phyloP scores from a whole-genome alignment of 2,797 vertebrate species.

The Gambelia wislizenii region DNA sequence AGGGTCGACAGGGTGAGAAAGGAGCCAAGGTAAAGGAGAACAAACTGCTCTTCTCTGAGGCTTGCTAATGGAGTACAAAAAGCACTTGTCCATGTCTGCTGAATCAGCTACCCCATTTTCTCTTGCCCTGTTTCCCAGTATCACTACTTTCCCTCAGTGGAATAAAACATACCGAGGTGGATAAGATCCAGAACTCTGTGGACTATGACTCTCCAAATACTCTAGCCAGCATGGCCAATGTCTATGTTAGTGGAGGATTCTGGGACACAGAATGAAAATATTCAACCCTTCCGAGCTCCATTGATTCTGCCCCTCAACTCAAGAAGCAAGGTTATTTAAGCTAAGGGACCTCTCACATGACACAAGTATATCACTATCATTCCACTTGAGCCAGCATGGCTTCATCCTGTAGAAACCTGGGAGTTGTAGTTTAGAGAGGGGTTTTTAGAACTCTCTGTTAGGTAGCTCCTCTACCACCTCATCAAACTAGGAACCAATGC shows the following conservation, averaged over 20 bases:
- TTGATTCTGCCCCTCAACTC: background rate
- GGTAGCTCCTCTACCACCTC: too few relatives aligned
- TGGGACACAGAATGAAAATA: background rate
- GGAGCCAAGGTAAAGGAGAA: constrained; percentile 84
- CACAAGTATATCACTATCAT: too few relatives aligned
- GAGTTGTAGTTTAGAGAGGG: too few relatives aligned
- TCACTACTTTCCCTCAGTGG: background rate
- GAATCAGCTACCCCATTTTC: background rate
- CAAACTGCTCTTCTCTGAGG: background rate
- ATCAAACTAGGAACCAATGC: too few relatives aligned
- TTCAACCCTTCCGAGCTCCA: background rate
- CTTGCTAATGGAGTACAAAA: background rate
- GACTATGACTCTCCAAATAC: background rate
- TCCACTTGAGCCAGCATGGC: too few relatives aligned
- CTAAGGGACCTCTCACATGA: too few relatives aligned
- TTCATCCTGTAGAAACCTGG: too few relatives aligned
- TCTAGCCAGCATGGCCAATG: too few relatives aligned
- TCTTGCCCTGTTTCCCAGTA: background rate
- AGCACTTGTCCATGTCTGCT: background rate
- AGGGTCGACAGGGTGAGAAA: constrained; percentile 88
- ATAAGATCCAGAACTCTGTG: background rate
- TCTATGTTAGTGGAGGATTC: too few relatives aligned
- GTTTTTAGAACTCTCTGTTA: too few relatives aligned
- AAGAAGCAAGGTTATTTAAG: background rate
- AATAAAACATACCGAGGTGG: background rate